Evolutionary conservation across 2,888 invertebrate species (phyloP), one percentile per base, ranked within the genome.

Genomic region (Leptarthrus brevirostris): DNA sequence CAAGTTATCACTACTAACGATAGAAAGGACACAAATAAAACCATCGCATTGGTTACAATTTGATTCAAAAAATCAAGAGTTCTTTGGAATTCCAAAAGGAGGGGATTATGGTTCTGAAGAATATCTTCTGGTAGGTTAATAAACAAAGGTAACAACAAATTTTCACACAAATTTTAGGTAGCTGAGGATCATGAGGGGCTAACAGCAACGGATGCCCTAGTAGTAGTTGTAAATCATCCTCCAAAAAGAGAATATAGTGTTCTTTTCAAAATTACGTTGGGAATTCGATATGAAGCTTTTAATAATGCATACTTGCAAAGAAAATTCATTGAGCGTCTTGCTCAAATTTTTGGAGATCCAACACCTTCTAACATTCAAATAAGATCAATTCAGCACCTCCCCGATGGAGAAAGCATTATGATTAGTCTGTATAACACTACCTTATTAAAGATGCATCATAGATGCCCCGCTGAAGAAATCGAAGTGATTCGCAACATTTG

Each of bases 41-140:
- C 80, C 87, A 0, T 87, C 89, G 12, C 91, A 92, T 82, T 97
- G 97, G 96, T 84, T 97, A 77, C 95, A 95, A 83, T 95, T 96
- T 82, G 95, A 97, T 82, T 87, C 88, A 1, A 92, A 92, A 80
- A 95, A 94, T 86, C 93, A 94, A 80, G 95, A 94, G 86, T 93
- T 97, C 85, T 94, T 90, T 82, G 96, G 96, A 0, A 88, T 97
- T 70, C 95, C 96, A 1, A 86, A 91, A 75, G 86, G 89, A 0
- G 86, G 86, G 1, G 92, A 96, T 82, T 88, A 89, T 18, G 93
- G 94, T 30, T 88, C 89, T 12, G 90, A 90, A 76, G 92, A 92
- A 79, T 96, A 94, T 81, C 91, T 93, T 78, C 85, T 96, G 80
- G 90, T 92, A 74, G 69, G 47, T 71, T 14, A 5, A n/a, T 24